A percentile compares a stretch with the other conserved stretches of the same genome.
These are phyloP conservation scores for Poicephalus meyeri DNA, from an alignment of 2,113 vertebrate species.

Conservation along the genomic window DNA sequence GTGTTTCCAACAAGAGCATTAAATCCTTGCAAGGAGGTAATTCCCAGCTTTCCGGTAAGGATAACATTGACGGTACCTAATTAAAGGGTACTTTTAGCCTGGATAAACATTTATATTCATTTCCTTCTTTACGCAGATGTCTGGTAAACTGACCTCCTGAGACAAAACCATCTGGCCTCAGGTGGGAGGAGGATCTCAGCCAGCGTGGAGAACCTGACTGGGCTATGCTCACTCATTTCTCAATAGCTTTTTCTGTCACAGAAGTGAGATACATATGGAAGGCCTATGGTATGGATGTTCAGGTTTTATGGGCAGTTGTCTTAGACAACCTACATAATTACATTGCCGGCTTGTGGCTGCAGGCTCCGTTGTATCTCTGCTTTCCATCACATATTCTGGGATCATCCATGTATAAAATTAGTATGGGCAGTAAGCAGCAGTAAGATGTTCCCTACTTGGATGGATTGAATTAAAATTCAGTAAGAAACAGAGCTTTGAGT, in stretches of 20 bases:
- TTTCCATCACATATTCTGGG: neutral
- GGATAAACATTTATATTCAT: constrained; percentile 55
- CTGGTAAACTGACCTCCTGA: constrained; percentile 49
- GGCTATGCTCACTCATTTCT: neutral
- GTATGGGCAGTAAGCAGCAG: neutral
- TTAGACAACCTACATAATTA: constrained; percentile 4
- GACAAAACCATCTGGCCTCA: constrained; percentile 48
- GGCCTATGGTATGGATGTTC: neutral
- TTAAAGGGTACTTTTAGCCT: constrained; percentile 28
- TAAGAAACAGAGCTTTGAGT: constrained; percentile 11
- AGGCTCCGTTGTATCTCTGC: neutral
- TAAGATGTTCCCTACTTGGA: constrained; percentile 28
- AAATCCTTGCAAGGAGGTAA: constrained; percentile 1
- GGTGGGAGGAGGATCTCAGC: neutral
- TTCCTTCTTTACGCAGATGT: constrained; percentile 43
- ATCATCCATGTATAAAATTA: neutral
- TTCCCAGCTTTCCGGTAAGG: constrained; percentile 43
- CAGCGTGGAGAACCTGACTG: neutral
- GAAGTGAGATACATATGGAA: neutral
- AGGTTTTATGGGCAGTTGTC: constrained; percentile 1
- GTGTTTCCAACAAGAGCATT: neutral
- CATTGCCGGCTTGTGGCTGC: neutral
- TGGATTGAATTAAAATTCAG: constrained; percentile 43
- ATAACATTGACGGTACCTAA: constrained; percentile 23
- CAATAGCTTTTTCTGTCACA: neutral